A percentile compares a stretch with the other conserved stretches of the same genome.
Evolutionary conservation across 2,888 invertebrate genomes (phyloP).

Genomic region (Alloscopus bannaensis): DNA sequence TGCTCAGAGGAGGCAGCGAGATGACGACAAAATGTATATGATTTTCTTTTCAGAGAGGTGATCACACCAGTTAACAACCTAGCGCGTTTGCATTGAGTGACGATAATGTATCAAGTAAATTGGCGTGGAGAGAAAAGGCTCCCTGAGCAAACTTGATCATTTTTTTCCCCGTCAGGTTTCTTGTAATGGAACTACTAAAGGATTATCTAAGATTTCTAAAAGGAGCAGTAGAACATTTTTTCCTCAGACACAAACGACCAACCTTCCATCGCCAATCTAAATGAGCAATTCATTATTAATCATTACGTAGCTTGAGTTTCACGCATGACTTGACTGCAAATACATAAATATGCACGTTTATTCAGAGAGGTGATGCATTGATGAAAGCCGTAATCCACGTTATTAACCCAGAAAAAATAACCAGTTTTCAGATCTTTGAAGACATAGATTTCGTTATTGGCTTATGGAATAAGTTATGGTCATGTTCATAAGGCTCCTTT

Average conservation of each 20-base stretch:
- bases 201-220: too few species aligned
- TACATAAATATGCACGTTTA: neutral
- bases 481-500: neutral
- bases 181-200: too few species aligned
- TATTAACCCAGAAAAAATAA: slow-evolving; percentile 67
- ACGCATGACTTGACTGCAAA: slow-evolving; percentile 16
- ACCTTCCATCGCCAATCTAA: too few species aligned
- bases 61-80: slow-evolving; percentile 2
- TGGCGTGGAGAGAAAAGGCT: too few species aligned
- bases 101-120: too few species aligned
- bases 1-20: slow-evolving; percentile 52
- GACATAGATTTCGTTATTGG: slow-evolving; percentile 51
- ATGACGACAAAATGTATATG: too few species aligned
- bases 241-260: too few species aligned
- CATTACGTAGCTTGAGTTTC: neutral
- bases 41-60: slow-evolving; percentile 17
- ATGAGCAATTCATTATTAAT: neutral
- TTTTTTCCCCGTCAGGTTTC: too few species aligned
- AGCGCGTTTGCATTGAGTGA: neutral
- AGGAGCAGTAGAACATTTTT: too few species aligned
- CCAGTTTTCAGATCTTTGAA: slow-evolving; percentile 52
- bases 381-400: slow-evolving; percentile 34
- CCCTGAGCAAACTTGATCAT: too few species aligned
- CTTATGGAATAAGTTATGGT: slow-evolving; percentile 46
- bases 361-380: neutral